A percentile compares a stretch with the other conserved stretches of the same genome.
Conservation (phyloP, 2,113 vertebrate genomes). For the Lanius collurio region DNA sequence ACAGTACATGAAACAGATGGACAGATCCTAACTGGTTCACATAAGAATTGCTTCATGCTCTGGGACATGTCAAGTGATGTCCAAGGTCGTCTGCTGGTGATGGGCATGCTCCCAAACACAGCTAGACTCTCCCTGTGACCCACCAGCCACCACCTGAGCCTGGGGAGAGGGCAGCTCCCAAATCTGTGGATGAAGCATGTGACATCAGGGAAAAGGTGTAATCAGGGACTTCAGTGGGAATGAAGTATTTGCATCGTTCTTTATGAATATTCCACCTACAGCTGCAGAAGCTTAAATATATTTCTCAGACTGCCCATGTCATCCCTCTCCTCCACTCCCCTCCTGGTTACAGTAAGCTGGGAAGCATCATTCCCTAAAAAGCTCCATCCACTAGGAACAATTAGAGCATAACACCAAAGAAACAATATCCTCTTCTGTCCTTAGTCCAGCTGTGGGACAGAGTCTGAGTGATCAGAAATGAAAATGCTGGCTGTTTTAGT, state of each 20-base stretch:
- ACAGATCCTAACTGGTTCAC: background rate
- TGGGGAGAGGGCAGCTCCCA: background rate
- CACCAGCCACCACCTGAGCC: background rate
- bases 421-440: background rate
- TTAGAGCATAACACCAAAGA: background rate
- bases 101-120: background rate
- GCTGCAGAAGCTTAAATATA: background rate
- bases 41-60: background rate
- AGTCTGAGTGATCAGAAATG: background rate
- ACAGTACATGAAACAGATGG: background rate
- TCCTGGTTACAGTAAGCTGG: background rate
- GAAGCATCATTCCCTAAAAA: background rate
- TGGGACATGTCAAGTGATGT: background rate
- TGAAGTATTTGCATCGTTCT: background rate
- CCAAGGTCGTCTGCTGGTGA: background rate
- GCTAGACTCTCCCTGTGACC: accelerated
- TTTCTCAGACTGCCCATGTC: background rate
- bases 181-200: background rate
- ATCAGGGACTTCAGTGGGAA: background rate
- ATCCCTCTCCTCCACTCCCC: background rate
- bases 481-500: background rate
- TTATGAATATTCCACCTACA: background rate
- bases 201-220: background rate
- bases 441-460: background rate
- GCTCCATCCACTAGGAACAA: background rate